These are phyloP conservation scores for Hiodon tergisus DNA, from an alignment of 2,113 vertebrate species.

Conservation along the genomic window DNA sequence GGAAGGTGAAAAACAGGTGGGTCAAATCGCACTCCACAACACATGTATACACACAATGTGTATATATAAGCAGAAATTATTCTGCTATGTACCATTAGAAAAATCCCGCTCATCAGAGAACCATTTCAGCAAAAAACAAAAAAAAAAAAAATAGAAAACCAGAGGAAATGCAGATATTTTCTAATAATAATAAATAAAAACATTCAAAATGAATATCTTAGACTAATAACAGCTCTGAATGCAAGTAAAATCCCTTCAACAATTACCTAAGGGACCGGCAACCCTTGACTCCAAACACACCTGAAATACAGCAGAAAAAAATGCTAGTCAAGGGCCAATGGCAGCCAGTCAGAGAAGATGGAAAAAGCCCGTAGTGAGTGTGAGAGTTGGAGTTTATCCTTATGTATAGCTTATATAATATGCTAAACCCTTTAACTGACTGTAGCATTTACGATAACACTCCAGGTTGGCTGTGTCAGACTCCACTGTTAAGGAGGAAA, in stretches of 20 bases:
- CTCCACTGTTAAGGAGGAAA: no score
- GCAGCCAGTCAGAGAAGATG: slow-evolving; percentile 12
- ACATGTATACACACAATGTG: neutral
- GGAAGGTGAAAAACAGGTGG: slow-evolving; percentile 10
- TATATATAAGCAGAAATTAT: neutral
- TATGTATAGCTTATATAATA: no score
- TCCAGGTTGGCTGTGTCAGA: no score
- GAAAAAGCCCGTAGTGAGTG: neutral
- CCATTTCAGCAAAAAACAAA: slow-evolving; percentile 34
- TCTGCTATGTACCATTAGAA: slow-evolving; percentile 5
- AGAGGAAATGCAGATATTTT: slow-evolving; percentile 26
- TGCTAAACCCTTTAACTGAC: no score
- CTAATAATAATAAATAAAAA: slow-evolving; percentile 4
- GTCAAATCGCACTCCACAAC: slow-evolving; percentile 20
- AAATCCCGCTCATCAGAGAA: slow-evolving; percentile 35
- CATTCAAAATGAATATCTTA: slow-evolving; percentile 13
- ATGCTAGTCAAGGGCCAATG: slow-evolving; percentile 59
- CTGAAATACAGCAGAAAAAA: slow-evolving; percentile 67
- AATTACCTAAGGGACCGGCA: slow-evolving; percentile 64
- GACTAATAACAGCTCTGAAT: slow-evolving; percentile 10
- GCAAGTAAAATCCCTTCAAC: slow-evolving; percentile 54
- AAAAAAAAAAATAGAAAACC: neutral
- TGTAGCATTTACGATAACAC: no score
- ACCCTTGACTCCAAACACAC: slow-evolving; percentile 62
- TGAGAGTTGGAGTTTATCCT: neutral